A percentile compares a stretch with the other conserved stretches of the same genome.
These are phyloP conservation scores for Thryonomys swinderianus DNA, from an alignment of 2,113 vertebrate genomes.

Conservation along the genomic window DNA sequence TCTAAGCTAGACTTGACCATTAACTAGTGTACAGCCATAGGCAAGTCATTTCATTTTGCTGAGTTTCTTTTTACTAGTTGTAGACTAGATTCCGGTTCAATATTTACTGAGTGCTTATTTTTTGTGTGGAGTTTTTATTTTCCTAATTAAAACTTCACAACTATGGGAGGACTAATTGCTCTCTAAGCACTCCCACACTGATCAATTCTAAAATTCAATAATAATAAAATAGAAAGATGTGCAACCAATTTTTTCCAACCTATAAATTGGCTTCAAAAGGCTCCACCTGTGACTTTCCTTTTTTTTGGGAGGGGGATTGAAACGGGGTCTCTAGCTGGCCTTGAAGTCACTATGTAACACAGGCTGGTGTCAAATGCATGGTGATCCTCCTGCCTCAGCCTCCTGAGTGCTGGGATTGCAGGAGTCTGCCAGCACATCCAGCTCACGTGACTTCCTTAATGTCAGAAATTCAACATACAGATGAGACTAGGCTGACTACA, in stretches of 20 bases:
- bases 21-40: neutral
- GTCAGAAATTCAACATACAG: neutral
- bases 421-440: no score
- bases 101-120: neutral
- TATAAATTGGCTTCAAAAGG: neutral
- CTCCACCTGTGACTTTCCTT: neutral
- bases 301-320: no score
- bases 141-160: slow-evolving; percentile 42
- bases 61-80: neutral
- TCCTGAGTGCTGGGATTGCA: no score
- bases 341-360: no score
- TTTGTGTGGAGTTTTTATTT: slow-evolving; percentile 27
- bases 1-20: neutral
- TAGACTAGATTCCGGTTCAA: slow-evolving; percentile 32
- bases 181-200: neutral
- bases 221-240: slow-evolving; percentile 40
- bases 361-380: no score
- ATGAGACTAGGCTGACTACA: neutral
- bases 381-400: no score
- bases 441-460: neutral
- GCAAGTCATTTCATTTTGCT: slow-evolving; percentile 24
- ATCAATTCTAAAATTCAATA: slow-evolving; percentile 36
- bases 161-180: neutral
- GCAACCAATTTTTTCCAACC: slow-evolving; percentile 17
- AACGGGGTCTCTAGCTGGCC: no score